Evolutionary conservation across 2,797 vertebrate genomes (phyloP).

Genomic region (Trematocara caparti): DNA sequence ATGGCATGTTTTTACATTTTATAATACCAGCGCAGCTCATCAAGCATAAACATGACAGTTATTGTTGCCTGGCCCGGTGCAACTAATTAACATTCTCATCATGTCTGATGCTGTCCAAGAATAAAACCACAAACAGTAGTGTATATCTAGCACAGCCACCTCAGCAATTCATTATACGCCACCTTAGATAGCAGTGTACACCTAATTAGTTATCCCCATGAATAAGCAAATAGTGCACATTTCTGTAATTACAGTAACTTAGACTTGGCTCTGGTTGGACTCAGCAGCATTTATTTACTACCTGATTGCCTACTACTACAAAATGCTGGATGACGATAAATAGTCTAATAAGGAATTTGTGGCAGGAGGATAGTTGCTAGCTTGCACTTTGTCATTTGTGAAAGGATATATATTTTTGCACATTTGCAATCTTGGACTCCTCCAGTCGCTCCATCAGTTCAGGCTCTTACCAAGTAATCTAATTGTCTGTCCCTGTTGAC

Average conservation of each 20-base stretch:
- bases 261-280: not conserved
- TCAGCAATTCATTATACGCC: conserved; percentile 10
- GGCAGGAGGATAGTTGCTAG: not conserved
- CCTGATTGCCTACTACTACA: conserved; percentile 6
- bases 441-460: not conserved
- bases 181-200: not conserved
- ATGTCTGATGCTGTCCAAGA: not conserved
- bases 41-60: conserved; percentile 11
- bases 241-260: not conserved
- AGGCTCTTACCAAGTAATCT: not conserved
- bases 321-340: conserved; percentile 17
- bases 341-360: conserved; percentile 14
- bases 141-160: conserved; percentile 1
- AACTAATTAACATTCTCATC: conserved; percentile 28
- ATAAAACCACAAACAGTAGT: not conserved
- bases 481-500: not conserved
- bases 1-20: not conserved
- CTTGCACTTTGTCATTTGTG: not conserved
- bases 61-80: not conserved
- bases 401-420: not conserved
- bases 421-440: not conserved
- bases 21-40: conserved; percentile 10
- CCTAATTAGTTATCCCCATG: conserved; percentile 5
- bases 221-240: conserved; percentile 18
- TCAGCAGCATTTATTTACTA: conserved; percentile 4